A percentile compares a stretch with the other conserved stretches of the same genome.
Evolutionary conservation across 2,888 invertebrate genomes (phyloP).

Genomic region (Drosophila atripex): DNA sequence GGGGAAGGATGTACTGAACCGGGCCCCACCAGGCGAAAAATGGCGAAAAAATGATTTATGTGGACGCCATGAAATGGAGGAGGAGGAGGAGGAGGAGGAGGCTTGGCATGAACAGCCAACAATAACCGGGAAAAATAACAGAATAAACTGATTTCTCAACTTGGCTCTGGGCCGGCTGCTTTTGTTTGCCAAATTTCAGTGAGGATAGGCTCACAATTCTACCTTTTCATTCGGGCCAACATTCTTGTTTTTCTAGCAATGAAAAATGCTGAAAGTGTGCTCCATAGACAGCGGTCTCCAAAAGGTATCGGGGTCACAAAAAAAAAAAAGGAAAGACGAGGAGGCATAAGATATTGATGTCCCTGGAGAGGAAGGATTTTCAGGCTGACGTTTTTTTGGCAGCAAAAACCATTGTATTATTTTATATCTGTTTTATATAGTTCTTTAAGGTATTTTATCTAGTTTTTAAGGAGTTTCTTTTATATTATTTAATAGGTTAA

Average conservation of each 20-base stretch:
- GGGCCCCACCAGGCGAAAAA: slow-evolving; percentile 39
- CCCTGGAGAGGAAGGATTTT: slow-evolving; percentile 17
- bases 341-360: slow-evolving; percentile 34
- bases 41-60: slow-evolving; percentile 77
- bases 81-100: not conserved
- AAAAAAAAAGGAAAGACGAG: not conserved
- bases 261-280: slow-evolving; percentile 58
- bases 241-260: slow-evolving; percentile 39
- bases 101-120: slow-evolving; percentile 42
- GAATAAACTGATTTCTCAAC: slow-evolving; percentile 72
- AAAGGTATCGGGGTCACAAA: slow-evolving; percentile 3
- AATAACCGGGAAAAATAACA: slow-evolving; percentile 60
- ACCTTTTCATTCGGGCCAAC: slow-evolving; percentile 27
- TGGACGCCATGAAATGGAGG: slow-evolving; percentile 60
- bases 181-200: slow-evolving; percentile 28
- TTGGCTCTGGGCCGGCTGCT: slow-evolving; percentile 53
- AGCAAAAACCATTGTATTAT: not conserved
- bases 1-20: slow-evolving; percentile 33
- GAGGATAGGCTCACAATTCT: slow-evolving; percentile 28
- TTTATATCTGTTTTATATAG: too few species aligned
- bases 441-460: too few species aligned
- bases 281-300: slow-evolving; percentile 40
- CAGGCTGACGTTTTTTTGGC: not conserved
- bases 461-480: too few species aligned
- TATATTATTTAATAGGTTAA: too few species aligned